Conservation (phyloP, 2,888 invertebrate species). For the Hydriomena furcata region DNA sequence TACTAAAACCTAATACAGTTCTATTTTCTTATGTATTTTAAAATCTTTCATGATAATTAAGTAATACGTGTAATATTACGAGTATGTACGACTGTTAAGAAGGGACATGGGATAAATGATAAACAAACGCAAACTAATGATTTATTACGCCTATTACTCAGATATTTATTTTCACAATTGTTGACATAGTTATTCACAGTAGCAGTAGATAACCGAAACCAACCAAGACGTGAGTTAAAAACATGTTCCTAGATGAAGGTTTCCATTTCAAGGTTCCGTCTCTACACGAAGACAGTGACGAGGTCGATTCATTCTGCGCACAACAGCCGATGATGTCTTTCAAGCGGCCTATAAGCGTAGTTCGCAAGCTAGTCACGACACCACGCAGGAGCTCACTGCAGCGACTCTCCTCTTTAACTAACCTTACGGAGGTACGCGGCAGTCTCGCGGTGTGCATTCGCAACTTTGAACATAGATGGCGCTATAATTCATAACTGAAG, state of each 20-base stretch:
- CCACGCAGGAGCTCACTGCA: constrained; percentile 77
- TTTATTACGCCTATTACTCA: constrained; percentile 21
- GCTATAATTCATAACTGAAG: background rate
- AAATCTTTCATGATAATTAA: no score
- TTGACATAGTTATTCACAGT: constrained; percentile 3
- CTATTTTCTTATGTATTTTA: no score
- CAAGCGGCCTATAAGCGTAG: constrained; percentile 75
- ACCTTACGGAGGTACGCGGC: constrained; percentile 79
- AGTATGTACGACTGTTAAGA: no score
- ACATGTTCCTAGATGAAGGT: constrained; percentile 47
- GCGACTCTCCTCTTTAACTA: constrained; percentile 77
- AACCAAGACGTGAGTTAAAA: constrained; percentile 19
- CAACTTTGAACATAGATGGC: constrained; percentile 28
- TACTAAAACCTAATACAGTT: no score
- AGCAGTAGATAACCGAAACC: constrained; percentile 11
- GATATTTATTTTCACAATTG: constrained; percentile 13
- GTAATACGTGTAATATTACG: no score
- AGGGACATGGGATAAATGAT: no score
- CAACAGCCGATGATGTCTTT: constrained; percentile 70
- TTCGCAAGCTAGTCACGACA: constrained; percentile 78
- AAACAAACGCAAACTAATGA: constrained; percentile 25
- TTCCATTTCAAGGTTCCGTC: constrained; percentile 74
- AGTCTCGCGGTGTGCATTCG: constrained; percentile 60
- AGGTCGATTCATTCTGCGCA: constrained; percentile 65
- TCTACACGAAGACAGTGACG: constrained; percentile 69